Percentiles rank a stretch among this genome's conserved stretches.
phyloP scores from a whole-genome alignment of 2,888 invertebrate species.

The Xestoiulus laeticollis region DNA sequence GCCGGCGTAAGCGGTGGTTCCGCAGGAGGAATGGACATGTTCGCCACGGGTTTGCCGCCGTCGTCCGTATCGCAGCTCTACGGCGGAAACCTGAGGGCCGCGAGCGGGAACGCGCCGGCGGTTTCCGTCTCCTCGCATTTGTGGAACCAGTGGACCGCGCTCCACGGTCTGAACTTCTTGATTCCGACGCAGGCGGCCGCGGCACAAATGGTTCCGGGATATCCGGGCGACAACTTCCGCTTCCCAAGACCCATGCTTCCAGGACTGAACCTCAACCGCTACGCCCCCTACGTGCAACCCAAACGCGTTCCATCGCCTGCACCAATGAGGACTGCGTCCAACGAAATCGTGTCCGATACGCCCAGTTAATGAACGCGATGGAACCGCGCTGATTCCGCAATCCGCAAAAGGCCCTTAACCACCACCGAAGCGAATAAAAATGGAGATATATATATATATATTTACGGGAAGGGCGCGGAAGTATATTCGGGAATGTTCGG shows the following conservation, averaged over 20 bases:
- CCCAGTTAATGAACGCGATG: slow-evolving; percentile 47
- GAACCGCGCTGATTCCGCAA: too few relatives aligned
- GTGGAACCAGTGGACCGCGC: slow-evolving; percentile 78
- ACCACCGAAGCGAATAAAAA: background rate
- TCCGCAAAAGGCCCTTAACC: background rate
- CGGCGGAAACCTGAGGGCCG: background rate
- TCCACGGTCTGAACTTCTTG: slow-evolving; percentile 67
- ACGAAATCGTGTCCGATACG: slow-evolving; percentile 54
- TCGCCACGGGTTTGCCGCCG: background rate
- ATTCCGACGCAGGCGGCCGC: slow-evolving; percentile 71
- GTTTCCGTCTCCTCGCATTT: slow-evolving; percentile 62
- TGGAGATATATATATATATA: background rate
- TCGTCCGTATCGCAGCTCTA: background rate
- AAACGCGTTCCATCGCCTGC: slow-evolving; percentile 51
- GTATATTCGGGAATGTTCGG: too few relatives aligned
- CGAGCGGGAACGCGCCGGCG: background rate
- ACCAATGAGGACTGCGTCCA: background rate
- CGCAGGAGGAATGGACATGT: background rate
- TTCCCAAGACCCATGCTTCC: slow-evolving; percentile 49
- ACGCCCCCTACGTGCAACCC: slow-evolving; percentile 54
- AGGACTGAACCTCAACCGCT: slow-evolving; percentile 55
- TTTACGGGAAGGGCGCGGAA: too few relatives aligned
- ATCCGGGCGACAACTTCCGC: slow-evolving; percentile 51
- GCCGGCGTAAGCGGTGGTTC: background rate
- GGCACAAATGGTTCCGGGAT: slow-evolving; percentile 64